Conservation (phyloP, 2,888 invertebrate species). For the Atethmia centrago region DNA sequence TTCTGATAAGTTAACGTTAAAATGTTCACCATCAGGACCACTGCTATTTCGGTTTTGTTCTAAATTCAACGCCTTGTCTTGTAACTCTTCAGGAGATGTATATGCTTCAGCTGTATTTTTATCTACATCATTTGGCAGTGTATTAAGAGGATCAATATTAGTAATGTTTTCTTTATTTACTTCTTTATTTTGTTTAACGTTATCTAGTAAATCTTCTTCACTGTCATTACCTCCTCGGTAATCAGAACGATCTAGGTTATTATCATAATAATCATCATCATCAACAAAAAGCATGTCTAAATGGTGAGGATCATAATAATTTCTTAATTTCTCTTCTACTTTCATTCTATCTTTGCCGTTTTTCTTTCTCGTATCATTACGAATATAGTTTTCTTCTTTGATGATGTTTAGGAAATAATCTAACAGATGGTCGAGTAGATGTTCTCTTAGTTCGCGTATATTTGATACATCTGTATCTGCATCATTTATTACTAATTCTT, state of each 20-base stretch:
- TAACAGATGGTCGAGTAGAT: slow-evolving; percentile 55
- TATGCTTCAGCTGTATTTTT: not conserved
- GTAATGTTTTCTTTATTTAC: not conserved
- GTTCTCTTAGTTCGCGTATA: slow-evolving; percentile 49
- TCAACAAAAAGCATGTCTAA: slow-evolving; percentile 28
- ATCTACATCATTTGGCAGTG: not conserved
- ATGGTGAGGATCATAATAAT: slow-evolving; percentile 54
- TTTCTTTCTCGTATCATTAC: slow-evolving; percentile 44
- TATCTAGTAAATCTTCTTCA: not conserved
- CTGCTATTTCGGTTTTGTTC: not conserved
- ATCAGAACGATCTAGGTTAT: not conserved
- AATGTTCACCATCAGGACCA: not conserved
- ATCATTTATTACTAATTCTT: not conserved
- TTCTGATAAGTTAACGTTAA: not conserved
- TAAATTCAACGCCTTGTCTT: not conserved
- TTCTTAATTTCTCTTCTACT: slow-evolving; percentile 54
- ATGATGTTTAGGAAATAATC: slow-evolving; percentile 60
- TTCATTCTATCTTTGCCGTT: slow-evolving; percentile 44
- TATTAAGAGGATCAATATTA: not conserved
- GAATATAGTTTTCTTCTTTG: slow-evolving; percentile 39
- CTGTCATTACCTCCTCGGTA: not conserved
- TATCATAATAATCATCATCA: slow-evolving; percentile 15
- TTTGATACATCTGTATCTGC: slow-evolving; percentile 26
- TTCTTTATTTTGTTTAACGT: not conserved
- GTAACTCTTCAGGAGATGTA: not conserved